Evolutionary conservation across 2,888 invertebrate species (phyloP).

Genomic region (Imbricaverruca yamaguchii): DNA sequence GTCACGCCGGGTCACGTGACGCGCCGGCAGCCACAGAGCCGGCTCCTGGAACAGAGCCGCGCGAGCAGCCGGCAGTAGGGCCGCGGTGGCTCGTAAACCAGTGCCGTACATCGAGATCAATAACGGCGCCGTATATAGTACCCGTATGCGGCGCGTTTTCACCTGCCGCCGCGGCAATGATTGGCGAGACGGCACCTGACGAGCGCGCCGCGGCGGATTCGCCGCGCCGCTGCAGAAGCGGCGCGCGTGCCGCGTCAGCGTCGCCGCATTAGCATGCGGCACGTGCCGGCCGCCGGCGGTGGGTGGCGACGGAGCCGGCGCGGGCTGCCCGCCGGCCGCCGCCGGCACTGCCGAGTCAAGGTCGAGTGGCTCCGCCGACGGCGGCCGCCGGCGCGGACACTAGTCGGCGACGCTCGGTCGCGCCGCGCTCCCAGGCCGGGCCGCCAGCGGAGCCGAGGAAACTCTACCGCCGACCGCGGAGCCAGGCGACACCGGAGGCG

Average conservation of each 20-base stretch:
- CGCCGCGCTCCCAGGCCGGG: too few relatives aligned
- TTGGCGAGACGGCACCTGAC: background rate
- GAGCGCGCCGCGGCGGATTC: background rate
- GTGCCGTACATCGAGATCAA: background rate
- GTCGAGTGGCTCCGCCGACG: background rate
- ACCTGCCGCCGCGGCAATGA: constrained; percentile 11
- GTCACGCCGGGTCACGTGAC: too few relatives aligned
- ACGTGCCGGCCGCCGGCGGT: constrained; percentile 1
- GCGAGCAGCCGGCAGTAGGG: too few relatives aligned
- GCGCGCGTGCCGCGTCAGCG: background rate
- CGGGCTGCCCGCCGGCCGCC: background rate
- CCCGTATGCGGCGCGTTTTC: constrained; percentile 11
- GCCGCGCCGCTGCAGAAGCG: background rate
- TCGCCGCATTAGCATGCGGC: background rate
- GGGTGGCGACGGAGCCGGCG: background rate
- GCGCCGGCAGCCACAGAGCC: too few relatives aligned
- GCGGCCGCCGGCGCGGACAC: background rate
- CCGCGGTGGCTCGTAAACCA: background rate
- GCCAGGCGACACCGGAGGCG: too few relatives aligned
- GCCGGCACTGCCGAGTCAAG: background rate
- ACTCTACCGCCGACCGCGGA: too few relatives aligned
- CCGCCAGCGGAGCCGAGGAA: too few relatives aligned
- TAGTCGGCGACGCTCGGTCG: too few relatives aligned
- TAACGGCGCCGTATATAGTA: constrained; percentile 1
- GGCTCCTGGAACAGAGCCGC: too few relatives aligned